A percentile compares a stretch with the other conserved stretches of the same genome.
Evolutionary conservation across 2,113 vertebrate genomes (phyloP).

Genomic region (Pungitius pungitius): DNA sequence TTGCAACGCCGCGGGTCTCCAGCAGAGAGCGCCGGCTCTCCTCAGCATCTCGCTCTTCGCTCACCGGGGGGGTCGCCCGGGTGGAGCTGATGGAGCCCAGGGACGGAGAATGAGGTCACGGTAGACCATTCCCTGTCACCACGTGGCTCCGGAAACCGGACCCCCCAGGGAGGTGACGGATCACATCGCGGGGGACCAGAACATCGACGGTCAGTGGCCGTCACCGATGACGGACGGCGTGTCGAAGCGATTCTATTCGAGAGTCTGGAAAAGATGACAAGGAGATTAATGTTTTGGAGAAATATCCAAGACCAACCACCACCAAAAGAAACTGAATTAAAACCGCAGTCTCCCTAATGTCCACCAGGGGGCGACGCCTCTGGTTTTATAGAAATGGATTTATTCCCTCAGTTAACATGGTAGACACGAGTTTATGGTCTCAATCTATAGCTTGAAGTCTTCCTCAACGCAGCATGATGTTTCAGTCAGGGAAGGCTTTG

Average conservation of each 20-base stretch:
- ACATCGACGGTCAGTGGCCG: background rate
- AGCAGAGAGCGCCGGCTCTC: slow-evolving; percentile 55
- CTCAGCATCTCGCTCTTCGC: background rate
- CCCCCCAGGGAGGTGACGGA: background rate
- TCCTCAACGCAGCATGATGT: no score
- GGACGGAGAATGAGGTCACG: slow-evolving; percentile 74
- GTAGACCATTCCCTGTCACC: slow-evolving; percentile 11
- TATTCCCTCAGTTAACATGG: no score
- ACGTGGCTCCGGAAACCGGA: background rate
- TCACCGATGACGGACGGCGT: background rate
- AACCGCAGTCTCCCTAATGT: no score
- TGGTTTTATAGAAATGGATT: no score
- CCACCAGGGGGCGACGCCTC: no score
- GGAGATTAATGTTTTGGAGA: background rate
- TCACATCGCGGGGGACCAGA: background rate
- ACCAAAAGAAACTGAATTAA: no score
- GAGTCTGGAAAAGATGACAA: background rate
- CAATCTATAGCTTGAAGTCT: no score
- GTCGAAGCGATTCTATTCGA: background rate
- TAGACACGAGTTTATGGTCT: no score
- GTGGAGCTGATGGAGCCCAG: slow-evolving; percentile 56
- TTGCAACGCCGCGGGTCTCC: no score
- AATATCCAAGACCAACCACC: background rate
- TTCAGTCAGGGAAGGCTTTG: no score
- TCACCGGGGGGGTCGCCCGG: slow-evolving; percentile 31